Conservation (phyloP, 1,140 invertebrate species). For the Caenorhabditis remanei region DNA sequence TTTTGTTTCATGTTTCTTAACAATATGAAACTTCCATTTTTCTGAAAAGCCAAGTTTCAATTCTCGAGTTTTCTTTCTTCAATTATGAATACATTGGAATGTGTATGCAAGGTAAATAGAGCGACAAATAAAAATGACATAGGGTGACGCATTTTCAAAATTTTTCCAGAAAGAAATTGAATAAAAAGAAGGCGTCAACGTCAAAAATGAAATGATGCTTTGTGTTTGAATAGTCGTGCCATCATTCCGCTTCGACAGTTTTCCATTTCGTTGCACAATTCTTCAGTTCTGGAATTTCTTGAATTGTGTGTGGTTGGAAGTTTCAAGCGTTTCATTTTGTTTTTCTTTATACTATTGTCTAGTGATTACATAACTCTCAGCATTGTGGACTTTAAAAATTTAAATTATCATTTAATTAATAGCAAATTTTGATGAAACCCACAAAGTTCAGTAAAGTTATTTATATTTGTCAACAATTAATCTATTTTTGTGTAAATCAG, state of each 20-base stretch:
- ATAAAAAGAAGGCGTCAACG: slow-evolving; percentile 45
- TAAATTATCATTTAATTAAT: too few species aligned
- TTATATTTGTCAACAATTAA: too few species aligned
- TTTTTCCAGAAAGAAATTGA: slow-evolving; percentile 17
- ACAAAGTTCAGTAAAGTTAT: too few species aligned
- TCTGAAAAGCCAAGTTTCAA: background rate
- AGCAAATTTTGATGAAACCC: too few species aligned
- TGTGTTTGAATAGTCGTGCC: slow-evolving; percentile 50
- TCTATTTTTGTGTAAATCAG: too few species aligned
- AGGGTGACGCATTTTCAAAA: slow-evolving; percentile 25
- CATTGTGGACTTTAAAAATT: too few species aligned
- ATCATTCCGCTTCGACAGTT: background rate
- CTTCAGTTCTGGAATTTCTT: background rate
- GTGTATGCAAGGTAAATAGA: slow-evolving; percentile 40
- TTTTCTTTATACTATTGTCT: background rate
- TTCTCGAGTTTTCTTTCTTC: background rate
- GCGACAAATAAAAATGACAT: slow-evolving; percentile 5
- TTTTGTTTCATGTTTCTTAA: too few species aligned
- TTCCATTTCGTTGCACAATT: slow-evolving; percentile 11
- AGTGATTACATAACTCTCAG: too few species aligned
- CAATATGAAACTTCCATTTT: background rate
- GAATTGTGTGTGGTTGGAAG: background rate
- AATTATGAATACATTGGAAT: background rate
- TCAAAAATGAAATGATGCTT: slow-evolving; percentile 52
- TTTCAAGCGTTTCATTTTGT: background rate